Percentiles rank a stretch among this genome's conserved stretches.
Conservation (phyloP, 2,113 vertebrate species). For the Eulacestoma nigropectus region DNA sequence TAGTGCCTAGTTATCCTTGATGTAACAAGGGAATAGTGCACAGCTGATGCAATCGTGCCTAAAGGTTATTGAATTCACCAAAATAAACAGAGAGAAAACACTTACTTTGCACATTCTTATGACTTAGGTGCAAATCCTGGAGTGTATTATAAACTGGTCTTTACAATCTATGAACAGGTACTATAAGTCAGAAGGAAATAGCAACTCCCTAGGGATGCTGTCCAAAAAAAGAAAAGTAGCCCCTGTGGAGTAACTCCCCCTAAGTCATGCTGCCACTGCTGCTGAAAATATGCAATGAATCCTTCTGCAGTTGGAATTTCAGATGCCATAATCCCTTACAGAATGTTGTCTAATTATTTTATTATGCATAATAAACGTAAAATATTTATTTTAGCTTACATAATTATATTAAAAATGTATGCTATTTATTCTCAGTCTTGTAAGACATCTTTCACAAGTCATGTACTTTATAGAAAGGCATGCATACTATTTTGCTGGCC, state of each 20-base stretch:
- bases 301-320: not conserved
- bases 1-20: not conserved
- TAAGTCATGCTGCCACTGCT: not conserved
- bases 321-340: not conserved
- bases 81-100: not conserved
- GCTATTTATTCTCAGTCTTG: conserved; percentile 41
- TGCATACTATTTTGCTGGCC: conserved; percentile 23
- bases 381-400: conserved; percentile 47
- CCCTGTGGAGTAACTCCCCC: conserved; percentile 18
- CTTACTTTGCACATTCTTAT: not conserved
- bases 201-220: conserved; percentile 54
- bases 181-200: conserved; percentile 56
- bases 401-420: conserved; percentile 51
- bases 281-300: conserved; percentile 31
- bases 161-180: conserved; percentile 9
- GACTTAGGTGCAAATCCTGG: conserved; percentile 16
- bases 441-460: conserved; percentile 38
- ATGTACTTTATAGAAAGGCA: conserved; percentile 47
- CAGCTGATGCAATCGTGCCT: not conserved
- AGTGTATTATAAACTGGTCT: not conserved
- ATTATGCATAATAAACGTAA: conserved; percentile 60
- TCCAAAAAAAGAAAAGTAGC: conserved; percentile 54
- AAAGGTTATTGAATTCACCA: not conserved
- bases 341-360: conserved; percentile 43
- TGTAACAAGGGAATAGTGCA: not conserved